Conservation (phyloP, 2,113 vertebrate genomes). For the Atherinomorus stipes region DNA sequence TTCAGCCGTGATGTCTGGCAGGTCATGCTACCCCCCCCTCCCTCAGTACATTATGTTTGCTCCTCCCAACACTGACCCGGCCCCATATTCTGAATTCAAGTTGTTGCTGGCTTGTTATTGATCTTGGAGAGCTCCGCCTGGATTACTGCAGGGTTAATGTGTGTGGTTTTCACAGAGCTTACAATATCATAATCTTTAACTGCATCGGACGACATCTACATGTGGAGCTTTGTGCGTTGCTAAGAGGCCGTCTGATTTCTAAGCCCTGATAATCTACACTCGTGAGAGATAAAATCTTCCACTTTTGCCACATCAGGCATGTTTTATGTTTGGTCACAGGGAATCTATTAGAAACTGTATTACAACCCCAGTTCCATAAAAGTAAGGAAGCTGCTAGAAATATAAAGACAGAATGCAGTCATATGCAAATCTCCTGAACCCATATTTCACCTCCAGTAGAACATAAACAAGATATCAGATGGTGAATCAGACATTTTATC, state of each 20-base stretch:
- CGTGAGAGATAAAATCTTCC: neutral
- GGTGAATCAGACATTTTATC: too few relatives aligned
- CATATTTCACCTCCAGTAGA: too few relatives aligned
- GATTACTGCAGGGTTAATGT: conserved; percentile 49
- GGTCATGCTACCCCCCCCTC: neutral
- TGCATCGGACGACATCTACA: conserved; percentile 1
- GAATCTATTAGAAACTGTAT: too few relatives aligned
- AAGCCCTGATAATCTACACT: conserved; percentile 22
- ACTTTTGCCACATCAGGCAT: neutral
- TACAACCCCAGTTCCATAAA: too few relatives aligned
- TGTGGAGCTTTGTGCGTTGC: neutral
- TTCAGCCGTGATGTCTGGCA: too few relatives aligned
- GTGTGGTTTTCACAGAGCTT: conserved; percentile 24
- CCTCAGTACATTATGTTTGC: neutral
- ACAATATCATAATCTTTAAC: conserved; percentile 14
- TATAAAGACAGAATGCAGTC: too few relatives aligned
- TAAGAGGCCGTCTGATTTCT: neutral
- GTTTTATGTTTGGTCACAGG: neutral
- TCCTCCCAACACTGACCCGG: neutral
- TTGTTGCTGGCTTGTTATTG: conserved; percentile 41
- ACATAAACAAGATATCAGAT: too few relatives aligned
- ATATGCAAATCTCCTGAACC: too few relatives aligned
- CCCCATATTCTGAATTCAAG: conserved; percentile 7
- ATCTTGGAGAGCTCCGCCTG: conserved; percentile 35
- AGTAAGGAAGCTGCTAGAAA: neutral